Conservation (phyloP, 1,140 invertebrate genomes). For the Heterodera carotae region DNA sequence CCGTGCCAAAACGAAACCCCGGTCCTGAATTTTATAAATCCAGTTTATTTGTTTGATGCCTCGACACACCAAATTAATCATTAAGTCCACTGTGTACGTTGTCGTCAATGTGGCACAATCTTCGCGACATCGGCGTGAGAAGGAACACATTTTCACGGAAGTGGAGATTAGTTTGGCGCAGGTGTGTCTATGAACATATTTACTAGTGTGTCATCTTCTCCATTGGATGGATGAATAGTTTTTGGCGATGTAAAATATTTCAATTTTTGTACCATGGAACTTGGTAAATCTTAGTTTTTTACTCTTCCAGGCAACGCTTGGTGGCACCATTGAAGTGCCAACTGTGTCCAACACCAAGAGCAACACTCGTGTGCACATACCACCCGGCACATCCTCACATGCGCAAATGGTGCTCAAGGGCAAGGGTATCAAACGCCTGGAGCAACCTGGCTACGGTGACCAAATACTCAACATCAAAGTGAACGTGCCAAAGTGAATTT, state of each 20-base stretch:
- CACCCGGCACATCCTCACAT: constrained; percentile 88
- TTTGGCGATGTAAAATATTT: too few species aligned
- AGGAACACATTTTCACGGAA: constrained; percentile 85
- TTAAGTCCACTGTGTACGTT: constrained; percentile 45
- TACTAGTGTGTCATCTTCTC: too few species aligned
- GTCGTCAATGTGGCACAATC: constrained; percentile 78
- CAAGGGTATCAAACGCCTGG: constrained; percentile 86
- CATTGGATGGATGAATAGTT: too few species aligned
- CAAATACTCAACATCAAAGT: constrained; percentile 96
- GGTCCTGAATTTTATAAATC: too few species aligned
- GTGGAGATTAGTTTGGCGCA: constrained; percentile 70
- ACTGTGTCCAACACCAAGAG: constrained; percentile 79
- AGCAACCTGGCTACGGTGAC: constrained; percentile 86
- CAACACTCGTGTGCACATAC: constrained; percentile 71
- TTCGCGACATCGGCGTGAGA: constrained; percentile 86
- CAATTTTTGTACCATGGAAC: too few species aligned
- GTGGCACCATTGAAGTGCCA: constrained; percentile 85
- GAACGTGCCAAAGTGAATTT: constrained; percentile 69
- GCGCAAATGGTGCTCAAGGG: constrained; percentile 78
- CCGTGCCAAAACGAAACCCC: too few species aligned
- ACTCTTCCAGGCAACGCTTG: constrained; percentile 80
- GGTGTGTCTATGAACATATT: background rate
- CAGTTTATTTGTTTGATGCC: too few species aligned
- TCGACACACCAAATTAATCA: too few species aligned
- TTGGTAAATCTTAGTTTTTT: background rate